Conservation (phyloP, 2,888 invertebrate genomes). For the Heliconius ethilla region DNA sequence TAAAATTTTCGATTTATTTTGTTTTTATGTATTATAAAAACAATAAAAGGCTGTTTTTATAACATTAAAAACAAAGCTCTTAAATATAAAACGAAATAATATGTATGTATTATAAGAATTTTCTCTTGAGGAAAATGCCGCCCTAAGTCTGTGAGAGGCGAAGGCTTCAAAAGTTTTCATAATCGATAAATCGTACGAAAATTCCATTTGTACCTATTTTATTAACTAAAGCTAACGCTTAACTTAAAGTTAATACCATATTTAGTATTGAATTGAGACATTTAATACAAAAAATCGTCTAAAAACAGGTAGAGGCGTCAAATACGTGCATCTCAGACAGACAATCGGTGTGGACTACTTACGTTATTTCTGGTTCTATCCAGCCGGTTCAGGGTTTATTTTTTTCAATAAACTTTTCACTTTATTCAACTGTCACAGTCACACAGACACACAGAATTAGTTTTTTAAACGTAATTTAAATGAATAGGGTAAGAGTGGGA, state of each 20-base stretch:
- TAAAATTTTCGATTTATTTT: background rate
- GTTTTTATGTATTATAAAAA: background rate
- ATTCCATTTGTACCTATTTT: background rate
- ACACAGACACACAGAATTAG: conserved; percentile 41
- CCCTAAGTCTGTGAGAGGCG: conserved; percentile 16
- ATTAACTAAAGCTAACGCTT: background rate
- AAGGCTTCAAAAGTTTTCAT: conserved; percentile 21
- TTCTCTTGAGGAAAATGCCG: conserved; percentile 30
- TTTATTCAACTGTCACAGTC: conserved; percentile 49
- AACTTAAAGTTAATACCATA: background rate
- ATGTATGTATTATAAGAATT: conserved; percentile 7
- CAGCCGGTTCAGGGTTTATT: conserved; percentile 55
- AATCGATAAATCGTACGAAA: conserved; percentile 16
- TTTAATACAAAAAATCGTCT: conserved; percentile 15
- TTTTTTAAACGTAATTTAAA: conserved; percentile 33
- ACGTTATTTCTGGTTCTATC: conserved; percentile 59
- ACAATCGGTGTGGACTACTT: conserved; percentile 56
- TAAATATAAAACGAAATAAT: background rate
- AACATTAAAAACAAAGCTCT: background rate
- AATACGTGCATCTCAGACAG: conserved; percentile 44
- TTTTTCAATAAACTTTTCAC: conserved; percentile 39
- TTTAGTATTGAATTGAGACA: background rate
- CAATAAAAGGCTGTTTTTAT: background rate
- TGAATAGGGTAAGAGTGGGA: conserved; percentile 25
- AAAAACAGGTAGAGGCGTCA: conserved; percentile 22